Evolutionary conservation across 2,888 invertebrate species (phyloP).

Genomic region (Ormyrus labotus): DNA sequence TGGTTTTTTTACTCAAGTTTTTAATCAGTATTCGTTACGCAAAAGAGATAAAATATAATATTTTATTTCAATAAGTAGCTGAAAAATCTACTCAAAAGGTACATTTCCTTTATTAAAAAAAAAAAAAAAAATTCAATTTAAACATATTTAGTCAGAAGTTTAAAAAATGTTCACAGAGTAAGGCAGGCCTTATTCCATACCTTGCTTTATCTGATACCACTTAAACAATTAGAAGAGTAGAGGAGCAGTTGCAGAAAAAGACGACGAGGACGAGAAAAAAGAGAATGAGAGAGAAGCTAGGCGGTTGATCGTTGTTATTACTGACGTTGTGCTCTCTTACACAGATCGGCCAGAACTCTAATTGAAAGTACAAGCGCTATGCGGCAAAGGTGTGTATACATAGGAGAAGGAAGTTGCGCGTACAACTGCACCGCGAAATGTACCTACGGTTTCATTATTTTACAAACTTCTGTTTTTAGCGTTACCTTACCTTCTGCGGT

Average conservation of each 20-base stretch:
- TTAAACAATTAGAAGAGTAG: slow-evolving; percentile 28
- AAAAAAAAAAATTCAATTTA: neutral
- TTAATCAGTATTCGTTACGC: too few relatives aligned
- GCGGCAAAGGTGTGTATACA: neutral
- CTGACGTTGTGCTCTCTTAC: slow-evolving; percentile 1
- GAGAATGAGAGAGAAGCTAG: neutral
- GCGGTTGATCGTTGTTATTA: slow-evolving; percentile 27
- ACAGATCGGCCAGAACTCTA: neutral
- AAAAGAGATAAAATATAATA: too few relatives aligned
- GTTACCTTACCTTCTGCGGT: too few relatives aligned
- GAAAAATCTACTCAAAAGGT: too few relatives aligned
- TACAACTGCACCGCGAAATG: too few relatives aligned
- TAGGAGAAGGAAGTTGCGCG: too few relatives aligned
- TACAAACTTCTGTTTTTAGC: too few relatives aligned
- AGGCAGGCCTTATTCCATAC: neutral
- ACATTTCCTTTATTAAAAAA: too few relatives aligned
- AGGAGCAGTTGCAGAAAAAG: neutral
- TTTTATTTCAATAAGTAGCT: too few relatives aligned
- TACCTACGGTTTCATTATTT: too few relatives aligned
- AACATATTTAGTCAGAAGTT: neutral
- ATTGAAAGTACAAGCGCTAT: slow-evolving; percentile 43
- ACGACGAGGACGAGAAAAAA: neutral
- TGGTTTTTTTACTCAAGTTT: too few relatives aligned
- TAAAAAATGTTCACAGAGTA: neutral
- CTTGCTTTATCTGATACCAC: slow-evolving; percentile 33